phyloP scores from a whole-genome alignment of 2,113 vertebrate genomes.

The Felis chaus region DNA sequence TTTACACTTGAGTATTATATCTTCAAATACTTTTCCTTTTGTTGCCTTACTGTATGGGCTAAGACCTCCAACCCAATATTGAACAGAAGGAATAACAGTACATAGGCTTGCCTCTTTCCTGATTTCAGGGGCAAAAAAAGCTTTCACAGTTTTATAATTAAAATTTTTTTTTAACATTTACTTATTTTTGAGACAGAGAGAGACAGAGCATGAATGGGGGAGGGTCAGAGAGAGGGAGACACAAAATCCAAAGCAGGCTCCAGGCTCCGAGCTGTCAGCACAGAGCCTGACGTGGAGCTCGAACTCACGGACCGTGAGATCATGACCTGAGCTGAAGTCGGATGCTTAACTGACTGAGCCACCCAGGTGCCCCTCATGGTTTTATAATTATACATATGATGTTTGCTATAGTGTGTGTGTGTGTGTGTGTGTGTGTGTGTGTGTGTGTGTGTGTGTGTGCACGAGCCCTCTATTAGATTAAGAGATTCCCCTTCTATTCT shows the following conservation, averaged over 20 bases:
- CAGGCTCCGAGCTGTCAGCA: no score
- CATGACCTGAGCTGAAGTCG: no score
- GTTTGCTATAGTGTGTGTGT: not conserved
- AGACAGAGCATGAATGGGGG: no score
- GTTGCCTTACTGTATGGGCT: not conserved
- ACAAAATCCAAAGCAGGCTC: no score
- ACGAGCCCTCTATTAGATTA: not conserved
- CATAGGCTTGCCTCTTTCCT: not conserved
- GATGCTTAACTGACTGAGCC: no score
- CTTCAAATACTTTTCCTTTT: not conserved
- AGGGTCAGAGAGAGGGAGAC: no score
- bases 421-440: not conserved
- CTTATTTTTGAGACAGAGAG: no score
- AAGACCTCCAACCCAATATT: not conserved
- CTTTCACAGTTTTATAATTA: not conserved
- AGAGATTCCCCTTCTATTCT: not conserved
- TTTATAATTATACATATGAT: not conserved
- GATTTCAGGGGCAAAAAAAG: not conserved
- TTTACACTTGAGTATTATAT: not conserved
- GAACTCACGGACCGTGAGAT: no score
- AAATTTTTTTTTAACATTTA: no score
- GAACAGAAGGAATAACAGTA: not conserved
- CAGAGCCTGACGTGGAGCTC: no score
- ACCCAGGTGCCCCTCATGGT: not conserved
- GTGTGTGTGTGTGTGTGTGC: not conserved